Percentiles rank a stretch among this genome's conserved stretches.
These are phyloP conservation scores for Elaphurus davidianus DNA, from an alignment of 2,113 vertebrate genomes.

Conservation along the genomic window DNA sequence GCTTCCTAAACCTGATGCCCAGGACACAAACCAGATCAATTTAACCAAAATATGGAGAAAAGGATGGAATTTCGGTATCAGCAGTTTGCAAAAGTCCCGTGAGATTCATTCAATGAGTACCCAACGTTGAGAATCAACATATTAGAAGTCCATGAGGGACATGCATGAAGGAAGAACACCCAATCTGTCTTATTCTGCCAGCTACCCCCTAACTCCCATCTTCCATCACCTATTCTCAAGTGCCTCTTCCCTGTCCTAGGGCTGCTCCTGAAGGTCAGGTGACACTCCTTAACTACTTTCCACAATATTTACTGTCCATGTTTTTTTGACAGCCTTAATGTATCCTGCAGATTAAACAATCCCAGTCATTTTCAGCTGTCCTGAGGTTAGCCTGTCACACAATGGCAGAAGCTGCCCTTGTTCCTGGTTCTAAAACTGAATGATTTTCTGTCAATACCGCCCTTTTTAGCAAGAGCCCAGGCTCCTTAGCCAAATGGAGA, in stretches of 20 bases:
- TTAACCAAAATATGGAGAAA: background rate
- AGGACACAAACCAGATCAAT: background rate
- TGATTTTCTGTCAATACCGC: conserved; percentile 86
- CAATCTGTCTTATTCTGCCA: background rate
- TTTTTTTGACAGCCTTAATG: background rate
- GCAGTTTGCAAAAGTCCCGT: background rate
- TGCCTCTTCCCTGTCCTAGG: background rate
- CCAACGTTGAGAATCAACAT: background rate
- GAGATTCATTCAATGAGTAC: background rate
- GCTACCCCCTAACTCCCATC: background rate
- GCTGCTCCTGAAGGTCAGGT: background rate
- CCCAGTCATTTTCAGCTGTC: background rate
- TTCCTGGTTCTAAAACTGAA: conserved; percentile 78
- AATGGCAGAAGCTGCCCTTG: conserved; percentile 73
- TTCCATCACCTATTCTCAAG: background rate
- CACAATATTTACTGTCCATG: background rate
- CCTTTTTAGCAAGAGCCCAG: conserved; percentile 82
- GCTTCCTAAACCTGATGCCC: background rate
- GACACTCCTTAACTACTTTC: background rate
- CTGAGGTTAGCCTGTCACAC: background rate
- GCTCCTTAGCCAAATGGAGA: conserved; percentile 91
- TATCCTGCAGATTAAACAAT: background rate
- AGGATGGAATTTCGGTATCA: background rate
- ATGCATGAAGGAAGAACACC: background rate
- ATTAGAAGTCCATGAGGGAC: background rate